phyloP scores from a whole-genome alignment of 2,888 invertebrate species.

The Cerceris rybyensis region DNA sequence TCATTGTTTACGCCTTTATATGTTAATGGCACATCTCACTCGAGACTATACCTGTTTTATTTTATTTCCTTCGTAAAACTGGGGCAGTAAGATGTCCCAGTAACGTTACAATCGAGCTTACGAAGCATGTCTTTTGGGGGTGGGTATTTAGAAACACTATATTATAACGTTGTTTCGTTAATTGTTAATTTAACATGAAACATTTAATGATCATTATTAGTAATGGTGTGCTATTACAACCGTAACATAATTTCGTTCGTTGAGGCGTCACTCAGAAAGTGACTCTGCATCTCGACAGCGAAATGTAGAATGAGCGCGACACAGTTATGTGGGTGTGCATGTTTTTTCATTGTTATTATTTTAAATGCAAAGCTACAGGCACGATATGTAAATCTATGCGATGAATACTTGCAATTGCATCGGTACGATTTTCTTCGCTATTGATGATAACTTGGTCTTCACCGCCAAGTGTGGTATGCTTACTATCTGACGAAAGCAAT shows the following conservation, averaged over 20 bases:
- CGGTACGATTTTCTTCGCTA: slow-evolving; percentile 19
- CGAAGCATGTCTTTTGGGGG: slow-evolving; percentile 65
- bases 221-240: slow-evolving; percentile 60
- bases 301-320: slow-evolving; percentile 5
- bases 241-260: slow-evolving; percentile 66
- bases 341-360: slow-evolving; percentile 11
- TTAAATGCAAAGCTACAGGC: slow-evolving; percentile 33
- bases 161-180: slow-evolving; percentile 61
- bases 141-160: slow-evolving; percentile 73
- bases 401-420: slow-evolving; percentile 16
- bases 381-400: slow-evolving; percentile 34
- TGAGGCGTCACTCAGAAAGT: slow-evolving; percentile 46
- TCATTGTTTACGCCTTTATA: slow-evolving; percentile 73
- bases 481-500: slow-evolving; percentile 4
- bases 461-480: neutral
- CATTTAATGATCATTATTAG: slow-evolving; percentile 65
- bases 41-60: slow-evolving; percentile 55
- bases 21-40: slow-evolving; percentile 72
- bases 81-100: slow-evolving; percentile 68
- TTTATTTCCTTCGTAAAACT: slow-evolving; percentile 47
- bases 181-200: slow-evolving; percentile 61
- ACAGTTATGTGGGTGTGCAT: slow-evolving; percentile 4
- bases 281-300: neutral
- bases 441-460: neutral
- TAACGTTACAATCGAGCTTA: slow-evolving; percentile 63